Evolutionary conservation across 2,797 vertebrate genomes (phyloP).

Genomic region (Lagorchestes hirsutus): DNA sequence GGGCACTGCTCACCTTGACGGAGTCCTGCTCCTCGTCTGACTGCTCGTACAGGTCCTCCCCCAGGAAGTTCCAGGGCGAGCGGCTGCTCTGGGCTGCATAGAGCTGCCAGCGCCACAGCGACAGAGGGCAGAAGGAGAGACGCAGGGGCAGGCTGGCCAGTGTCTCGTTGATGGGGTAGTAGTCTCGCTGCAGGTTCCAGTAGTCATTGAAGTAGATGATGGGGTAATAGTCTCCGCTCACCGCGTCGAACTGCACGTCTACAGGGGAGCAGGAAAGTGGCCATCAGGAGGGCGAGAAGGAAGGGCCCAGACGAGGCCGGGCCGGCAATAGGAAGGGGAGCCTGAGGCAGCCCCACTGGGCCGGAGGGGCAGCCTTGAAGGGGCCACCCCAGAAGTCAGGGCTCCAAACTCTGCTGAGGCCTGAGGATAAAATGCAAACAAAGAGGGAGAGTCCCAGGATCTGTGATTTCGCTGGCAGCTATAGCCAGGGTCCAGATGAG

Average conservation of each 20-base stretch:
- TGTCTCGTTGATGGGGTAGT: conserved; percentile 93
- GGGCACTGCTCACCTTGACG: conserved; percentile 89
- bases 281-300: accelerated
- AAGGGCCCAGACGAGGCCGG: too few species aligned
- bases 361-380: neutral
- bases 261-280: neutral
- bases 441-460: neutral
- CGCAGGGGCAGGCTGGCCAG: conserved; percentile 91
- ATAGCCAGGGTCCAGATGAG: neutral
- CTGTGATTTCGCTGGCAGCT: neutral
- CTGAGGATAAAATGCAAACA: neutral
- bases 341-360: neutral
- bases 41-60: conserved; percentile 96
- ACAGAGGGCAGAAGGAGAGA: conserved; percentile 93
- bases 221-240: conserved; percentile 97
- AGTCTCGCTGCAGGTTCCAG: conserved; percentile 99
- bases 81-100: conserved; percentile 95
- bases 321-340: accelerated
- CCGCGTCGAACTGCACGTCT: conserved; percentile 97
- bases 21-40: conserved; percentile 98
- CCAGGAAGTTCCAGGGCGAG: conserved; percentile 96
- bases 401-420: neutral
- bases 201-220: conserved; percentile 99
- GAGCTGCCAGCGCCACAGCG: conserved; percentile 97
- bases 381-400: too few species aligned